Base-by-base conservation (phyloP, 2,888 invertebrate species). In the Anthophora plumipes region DNA sequence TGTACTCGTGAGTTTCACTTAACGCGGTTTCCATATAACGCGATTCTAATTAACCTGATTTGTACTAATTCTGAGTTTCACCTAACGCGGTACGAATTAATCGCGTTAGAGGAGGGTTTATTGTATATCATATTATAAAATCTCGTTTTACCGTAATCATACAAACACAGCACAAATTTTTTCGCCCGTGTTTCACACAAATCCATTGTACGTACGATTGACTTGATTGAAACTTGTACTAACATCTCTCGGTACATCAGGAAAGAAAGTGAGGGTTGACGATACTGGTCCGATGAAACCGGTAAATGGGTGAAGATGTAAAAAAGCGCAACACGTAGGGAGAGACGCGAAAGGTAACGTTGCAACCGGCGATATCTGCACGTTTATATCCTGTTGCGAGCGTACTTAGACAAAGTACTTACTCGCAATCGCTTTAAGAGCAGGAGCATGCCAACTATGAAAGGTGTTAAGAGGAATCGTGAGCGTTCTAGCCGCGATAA, bases 361-460 rank as follows among this genome's bases (percentile, higher is more conserved):
- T 37, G 59, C 52, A 39, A 59, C 61, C 46, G 43, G 4, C 69
- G 89, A 91, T 92, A 91, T 91, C 91, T 89, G 85, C 73, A 1
- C 90, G 89, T 90, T 91, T 91, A 89, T 82, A 85, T 83, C 69
- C 72, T 68, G 74, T 70, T 78, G 80, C 81, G 82, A 85, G 85
- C 79, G 85, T 89, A 90, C 91, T 91, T 89, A 82, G 90, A 90
- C 90, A 90, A 90, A 90, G 90, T 91, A 87, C 90, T 89, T 85
- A 84, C 85, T 85, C 82, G 85, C 84, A 90, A 89, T 89, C 89
- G 86, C 85, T 89, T 87, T 89, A 89, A 89, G 87, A 89, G 89
- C 88, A 85, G 79, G 83, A 86, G 85, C 84, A 86, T 85, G 85
- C 84, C 88, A 87, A 87, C 89, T 89, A 91, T 86, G 88, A 89